A percentile compares a stretch with the other conserved stretches of the same genome.
These are phyloP conservation scores for Pteromalus puparum DNA, from an alignment of 1,140 invertebrate genomes.

Conservation along the genomic window DNA sequence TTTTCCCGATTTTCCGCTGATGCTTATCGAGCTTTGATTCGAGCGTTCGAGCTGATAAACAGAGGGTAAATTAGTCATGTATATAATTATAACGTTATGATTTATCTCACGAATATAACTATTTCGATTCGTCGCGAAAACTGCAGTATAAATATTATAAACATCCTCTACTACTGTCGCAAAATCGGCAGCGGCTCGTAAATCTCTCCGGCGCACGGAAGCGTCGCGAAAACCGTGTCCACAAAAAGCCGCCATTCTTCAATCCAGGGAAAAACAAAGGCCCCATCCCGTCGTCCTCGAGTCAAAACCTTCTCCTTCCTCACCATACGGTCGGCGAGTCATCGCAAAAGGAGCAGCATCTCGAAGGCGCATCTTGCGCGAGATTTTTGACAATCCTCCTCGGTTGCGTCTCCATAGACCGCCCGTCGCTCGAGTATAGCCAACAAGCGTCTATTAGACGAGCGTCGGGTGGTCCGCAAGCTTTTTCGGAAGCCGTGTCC, in stretches of 20 bases:
- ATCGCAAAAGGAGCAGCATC: background rate
- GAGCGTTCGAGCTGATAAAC: slow-evolving; percentile 10
- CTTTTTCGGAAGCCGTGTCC: slow-evolving; percentile 3
- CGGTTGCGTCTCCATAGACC: slow-evolving; percentile 60
- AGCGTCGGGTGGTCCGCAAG: slow-evolving; percentile 24
- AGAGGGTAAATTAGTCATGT: background rate
- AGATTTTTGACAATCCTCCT: slow-evolving; percentile 56
- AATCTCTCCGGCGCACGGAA: background rate
- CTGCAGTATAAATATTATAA: no score
- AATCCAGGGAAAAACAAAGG: background rate
- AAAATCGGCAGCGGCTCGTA: background rate
- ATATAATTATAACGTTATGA: no score
- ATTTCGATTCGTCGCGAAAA: no score
- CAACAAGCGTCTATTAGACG: slow-evolving; percentile 20
- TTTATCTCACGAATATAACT: no score
- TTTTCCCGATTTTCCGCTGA: slow-evolving; percentile 6
- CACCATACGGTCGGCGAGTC: background rate
- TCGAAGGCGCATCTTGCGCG: background rate
- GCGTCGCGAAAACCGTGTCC: background rate
- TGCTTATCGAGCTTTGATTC: slow-evolving; percentile 18
- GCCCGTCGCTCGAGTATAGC: slow-evolving; percentile 45
- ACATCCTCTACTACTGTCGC: no score
- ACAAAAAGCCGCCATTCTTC: background rate
- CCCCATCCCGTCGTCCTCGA: background rate
- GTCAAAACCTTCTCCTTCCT: background rate